Conservation (phyloP, 2,113 vertebrate genomes). For the Lepus timidus region DNA sequence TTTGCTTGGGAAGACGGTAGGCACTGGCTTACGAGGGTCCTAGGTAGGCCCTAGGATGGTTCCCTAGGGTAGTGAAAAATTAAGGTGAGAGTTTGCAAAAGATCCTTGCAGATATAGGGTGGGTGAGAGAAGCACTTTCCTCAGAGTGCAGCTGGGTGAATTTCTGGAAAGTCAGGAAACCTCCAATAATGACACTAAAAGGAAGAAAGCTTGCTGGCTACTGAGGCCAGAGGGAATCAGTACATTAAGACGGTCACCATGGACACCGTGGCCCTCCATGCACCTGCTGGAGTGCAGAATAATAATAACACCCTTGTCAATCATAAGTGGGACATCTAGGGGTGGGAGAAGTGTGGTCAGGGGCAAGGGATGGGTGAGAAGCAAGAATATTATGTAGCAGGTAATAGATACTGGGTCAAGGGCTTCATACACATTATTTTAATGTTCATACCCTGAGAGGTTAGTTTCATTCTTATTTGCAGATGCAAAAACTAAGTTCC, state of each 20-base stretch:
- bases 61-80: neutral
- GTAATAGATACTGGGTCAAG: neutral
- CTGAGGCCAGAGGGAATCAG: neutral
- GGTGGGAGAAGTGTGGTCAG: neutral
- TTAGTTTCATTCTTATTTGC: slow-evolving; percentile 9
- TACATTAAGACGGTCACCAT: neutral
- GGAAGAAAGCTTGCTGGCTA: neutral
- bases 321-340: neutral
- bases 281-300: neutral
- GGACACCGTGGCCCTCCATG: neutral
- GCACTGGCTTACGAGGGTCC: no score
- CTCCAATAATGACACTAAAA: neutral
- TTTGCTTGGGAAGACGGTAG: neutral
- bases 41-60: neutral
- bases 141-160: neutral
- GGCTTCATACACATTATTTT: neutral
- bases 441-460: neutral
- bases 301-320: neutral
- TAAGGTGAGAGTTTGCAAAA: neutral
- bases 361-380: neutral
- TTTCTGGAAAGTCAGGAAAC: neutral
- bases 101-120: neutral
- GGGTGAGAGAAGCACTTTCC: neutral
- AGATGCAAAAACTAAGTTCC: neutral
- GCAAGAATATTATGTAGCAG: no score